These are phyloP conservation scores for Amphiduros pacificus DNA, from an alignment of 2,888 invertebrate species.

Conservation along the genomic window DNA sequence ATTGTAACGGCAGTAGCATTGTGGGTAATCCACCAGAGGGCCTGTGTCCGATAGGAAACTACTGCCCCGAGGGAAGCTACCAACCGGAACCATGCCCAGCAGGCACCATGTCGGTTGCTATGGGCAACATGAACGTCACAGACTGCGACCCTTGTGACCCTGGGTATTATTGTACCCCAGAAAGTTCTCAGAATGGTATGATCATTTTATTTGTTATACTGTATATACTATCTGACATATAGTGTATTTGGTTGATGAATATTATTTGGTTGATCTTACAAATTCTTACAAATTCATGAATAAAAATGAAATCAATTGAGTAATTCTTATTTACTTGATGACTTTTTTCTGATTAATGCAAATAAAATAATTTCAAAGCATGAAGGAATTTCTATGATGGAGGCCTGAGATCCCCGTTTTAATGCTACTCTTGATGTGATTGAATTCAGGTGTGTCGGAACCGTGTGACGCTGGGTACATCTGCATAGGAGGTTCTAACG, in stretches of 20 bases:
- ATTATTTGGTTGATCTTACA: too few relatives aligned
- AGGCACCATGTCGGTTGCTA: constrained; percentile 49
- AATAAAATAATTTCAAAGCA: too few relatives aligned
- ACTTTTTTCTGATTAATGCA: too few relatives aligned
- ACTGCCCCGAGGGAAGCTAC: constrained; percentile 52
- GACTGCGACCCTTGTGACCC: constrained; percentile 51
- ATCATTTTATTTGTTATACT: too few relatives aligned
- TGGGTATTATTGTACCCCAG: constrained; percentile 51
- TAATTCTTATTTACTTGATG: background rate
- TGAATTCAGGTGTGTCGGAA: constrained; percentile 42
- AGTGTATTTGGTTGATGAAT: too few relatives aligned
- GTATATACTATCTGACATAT: too few relatives aligned
- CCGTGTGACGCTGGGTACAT: constrained; percentile 52
- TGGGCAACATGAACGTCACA: constrained; percentile 44
- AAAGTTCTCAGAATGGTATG: constrained; percentile 47
- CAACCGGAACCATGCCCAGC: constrained; percentile 43
- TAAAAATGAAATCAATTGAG: background rate
- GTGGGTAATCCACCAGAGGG: constrained; percentile 43
- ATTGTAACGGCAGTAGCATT: constrained; percentile 52
- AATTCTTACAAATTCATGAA: background rate
- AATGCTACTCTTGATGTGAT: too few relatives aligned
- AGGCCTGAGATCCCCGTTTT: too few relatives aligned
- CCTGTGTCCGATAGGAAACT: constrained; percentile 54
- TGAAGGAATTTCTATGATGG: too few relatives aligned
- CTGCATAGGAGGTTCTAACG: constrained; percentile 47